phyloP scores from a whole-genome alignment of 1,140 invertebrate species.

The Berghia stephanieae region DNA sequence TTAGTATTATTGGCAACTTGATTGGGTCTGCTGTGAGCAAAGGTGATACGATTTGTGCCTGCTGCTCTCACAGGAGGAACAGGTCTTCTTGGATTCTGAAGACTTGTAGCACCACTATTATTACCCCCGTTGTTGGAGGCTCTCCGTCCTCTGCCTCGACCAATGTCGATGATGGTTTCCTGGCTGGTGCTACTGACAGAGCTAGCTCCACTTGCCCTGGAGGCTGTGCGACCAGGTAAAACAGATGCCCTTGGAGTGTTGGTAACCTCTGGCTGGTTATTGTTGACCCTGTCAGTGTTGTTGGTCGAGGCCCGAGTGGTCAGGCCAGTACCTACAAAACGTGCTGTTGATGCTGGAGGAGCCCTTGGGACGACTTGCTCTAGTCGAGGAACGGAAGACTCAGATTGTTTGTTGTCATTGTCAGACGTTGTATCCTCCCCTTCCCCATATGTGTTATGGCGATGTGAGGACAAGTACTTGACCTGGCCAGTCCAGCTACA shows the following conservation, averaged over 20 bases:
- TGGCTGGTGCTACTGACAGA: constrained; percentile 27
- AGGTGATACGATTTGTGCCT: constrained; percentile 18
- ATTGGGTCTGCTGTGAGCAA: constrained; percentile 14
- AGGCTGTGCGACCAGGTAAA: background rate
- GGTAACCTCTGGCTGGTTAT: background rate
- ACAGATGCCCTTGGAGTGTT: background rate
- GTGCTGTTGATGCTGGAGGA: background rate
- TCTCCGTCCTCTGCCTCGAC: background rate
- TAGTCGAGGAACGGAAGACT: constrained; percentile 17
- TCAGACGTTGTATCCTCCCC: background rate
- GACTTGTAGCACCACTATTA: background rate
- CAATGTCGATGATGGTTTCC: constrained; percentile 21
- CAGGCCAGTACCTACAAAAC: constrained; percentile 24
- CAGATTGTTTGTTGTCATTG: background rate
- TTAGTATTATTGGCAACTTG: constrained; percentile 18
- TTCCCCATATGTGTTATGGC: constrained; percentile 49
- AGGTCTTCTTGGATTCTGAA: too few species aligned
- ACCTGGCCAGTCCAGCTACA: constrained; percentile 56
- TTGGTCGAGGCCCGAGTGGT: background rate
- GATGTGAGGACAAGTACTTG: constrained; percentile 42
- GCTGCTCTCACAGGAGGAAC: background rate
- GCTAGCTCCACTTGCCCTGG: constrained; percentile 22
- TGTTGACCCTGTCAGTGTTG: background rate
- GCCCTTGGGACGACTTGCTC: constrained; percentile 13
- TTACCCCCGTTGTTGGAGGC: background rate